Evolutionary conservation across 2,113 vertebrate species (phyloP), one percentile per base, ranked within the genome.

Genomic region (Athene cunicularia): DNA sequence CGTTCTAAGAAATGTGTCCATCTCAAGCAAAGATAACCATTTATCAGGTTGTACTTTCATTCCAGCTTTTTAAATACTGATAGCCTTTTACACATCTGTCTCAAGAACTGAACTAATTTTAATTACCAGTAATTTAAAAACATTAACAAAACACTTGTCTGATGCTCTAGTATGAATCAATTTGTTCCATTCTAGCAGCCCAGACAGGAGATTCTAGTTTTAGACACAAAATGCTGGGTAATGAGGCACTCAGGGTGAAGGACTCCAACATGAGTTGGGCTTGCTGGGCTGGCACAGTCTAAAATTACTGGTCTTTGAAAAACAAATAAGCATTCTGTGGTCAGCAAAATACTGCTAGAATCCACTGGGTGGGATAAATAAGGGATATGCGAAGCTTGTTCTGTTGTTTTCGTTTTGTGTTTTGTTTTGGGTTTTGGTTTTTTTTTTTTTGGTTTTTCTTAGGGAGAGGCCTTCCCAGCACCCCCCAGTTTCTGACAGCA

Each of bases 371-470:
- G 47, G 28, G 68, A 63, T 9, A 89, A 79, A 63, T 13, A 89
- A 67, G 5, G 18, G 23, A 52, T 19, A 85, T 0, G 0, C 1
- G 8, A 60, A 89, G 70, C 5, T 32, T n/a, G 8, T 35, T 66
- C 39, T 43, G 27, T 41, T 47, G 9, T 24, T 79, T n/a, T 18
- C 32, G 9, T 1, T 71, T 18, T 11, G 8, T 37, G 37, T 37
- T 37, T 37, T 37, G 37, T 37, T 37, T 37, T 37, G 8, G 7
- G 37, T 37, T 37, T 37, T 37, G 37, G 37, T 7, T 7, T 37
- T 10, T 71, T 17, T 8, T 73, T 17, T 14, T 1, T 66, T 53
- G 27, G 28, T 88, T 86, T 74, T 68, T 3, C 27, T 20, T 30
- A 63, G 19, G 60, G n/a, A 95, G 86, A 66, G 27, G 19, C 30